Percentiles rank a stretch among this genome's conserved stretches.
Evolutionary conservation across 2,113 vertebrate genomes (phyloP).

Genomic region (Mastomys natalensis): DNA sequence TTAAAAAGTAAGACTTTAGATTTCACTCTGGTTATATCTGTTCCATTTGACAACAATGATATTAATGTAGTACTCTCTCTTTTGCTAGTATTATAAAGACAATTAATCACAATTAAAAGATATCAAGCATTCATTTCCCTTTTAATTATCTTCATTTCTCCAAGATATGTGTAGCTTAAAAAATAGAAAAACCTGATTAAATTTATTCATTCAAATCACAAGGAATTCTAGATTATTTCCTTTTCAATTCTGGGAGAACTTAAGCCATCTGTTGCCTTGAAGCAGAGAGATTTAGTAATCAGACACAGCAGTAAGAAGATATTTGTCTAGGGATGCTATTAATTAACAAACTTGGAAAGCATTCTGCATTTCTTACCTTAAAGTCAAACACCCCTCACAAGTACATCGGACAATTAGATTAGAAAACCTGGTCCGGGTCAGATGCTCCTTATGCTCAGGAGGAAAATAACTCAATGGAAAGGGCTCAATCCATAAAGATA

Average conservation of each 20-base stretch:
- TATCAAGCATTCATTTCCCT: conserved; percentile 46
- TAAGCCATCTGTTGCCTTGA: conserved; percentile 88
- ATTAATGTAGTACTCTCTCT: conserved; percentile 29
- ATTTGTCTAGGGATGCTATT: conserved; percentile 88
- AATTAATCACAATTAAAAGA: conserved; percentile 44
- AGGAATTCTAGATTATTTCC: conserved; percentile 81
- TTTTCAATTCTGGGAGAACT: conserved; percentile 84
- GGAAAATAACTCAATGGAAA: conserved; percentile 33
- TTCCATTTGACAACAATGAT: background rate
- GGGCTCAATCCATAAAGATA: background rate
- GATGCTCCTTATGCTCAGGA: conserved; percentile 61
- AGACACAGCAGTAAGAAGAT: conserved; percentile 84
- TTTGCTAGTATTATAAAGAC: conserved; percentile 26
- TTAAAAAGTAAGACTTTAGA: background rate
- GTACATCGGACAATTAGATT: conserved; percentile 71
- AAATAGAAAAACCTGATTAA: conserved; percentile 79
- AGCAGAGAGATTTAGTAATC: conserved; percentile 87
- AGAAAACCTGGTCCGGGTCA: conserved; percentile 74
- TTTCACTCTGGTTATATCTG: background rate
- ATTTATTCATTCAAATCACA: conserved; percentile 77
- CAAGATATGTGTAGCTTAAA: conserved; percentile 72
- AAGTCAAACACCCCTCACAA: conserved; percentile 81
- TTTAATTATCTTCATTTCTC: conserved; percentile 64
- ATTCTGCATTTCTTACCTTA: conserved; percentile 84
- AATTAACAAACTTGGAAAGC: conserved; percentile 88